Evolutionary conservation across 2,113 vertebrate species (phyloP).

Genomic region (Leuciscus idus): DNA sequence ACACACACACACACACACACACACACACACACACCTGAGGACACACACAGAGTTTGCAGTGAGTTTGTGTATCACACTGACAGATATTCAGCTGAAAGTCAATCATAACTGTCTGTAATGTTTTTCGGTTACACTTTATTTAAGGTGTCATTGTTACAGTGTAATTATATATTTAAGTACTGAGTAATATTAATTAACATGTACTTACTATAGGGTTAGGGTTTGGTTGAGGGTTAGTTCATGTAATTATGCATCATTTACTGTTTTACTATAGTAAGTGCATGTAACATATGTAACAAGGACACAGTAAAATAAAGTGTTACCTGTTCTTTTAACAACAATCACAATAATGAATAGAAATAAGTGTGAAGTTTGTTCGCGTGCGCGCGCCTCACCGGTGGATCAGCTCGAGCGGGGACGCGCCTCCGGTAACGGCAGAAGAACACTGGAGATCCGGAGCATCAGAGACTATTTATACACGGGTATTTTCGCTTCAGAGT

Average conservation of each 20-base stretch:
- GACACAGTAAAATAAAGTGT: too few species aligned
- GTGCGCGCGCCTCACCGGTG: neutral
- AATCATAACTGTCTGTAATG: neutral
- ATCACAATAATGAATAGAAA: neutral
- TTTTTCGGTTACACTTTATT: neutral
- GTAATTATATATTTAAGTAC: too few species aligned
- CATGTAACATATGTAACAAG: too few species aligned
- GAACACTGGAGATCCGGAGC: neutral
- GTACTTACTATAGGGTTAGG: too few species aligned
- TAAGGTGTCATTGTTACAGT: too few species aligned
- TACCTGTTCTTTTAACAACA: neutral
- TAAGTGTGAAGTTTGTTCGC: neutral
- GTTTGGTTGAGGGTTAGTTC: too few species aligned
- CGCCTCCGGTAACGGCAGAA: neutral
- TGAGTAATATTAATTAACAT: too few species aligned
- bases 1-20: constrained; percentile 29
- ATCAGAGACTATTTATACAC: constrained; percentile 52
- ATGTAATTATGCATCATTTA: too few species aligned
- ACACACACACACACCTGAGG: constrained; percentile 28
- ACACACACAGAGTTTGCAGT: neutral
- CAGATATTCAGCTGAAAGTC: neutral
- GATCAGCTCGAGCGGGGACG: neutral
- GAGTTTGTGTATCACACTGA: neutral
- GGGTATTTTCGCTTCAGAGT: constrained; percentile 59
- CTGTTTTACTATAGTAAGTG: too few species aligned